These are phyloP conservation scores for Streblospio benedicti DNA, from an alignment of 1,140 invertebrate species.

Conservation along the genomic window DNA sequence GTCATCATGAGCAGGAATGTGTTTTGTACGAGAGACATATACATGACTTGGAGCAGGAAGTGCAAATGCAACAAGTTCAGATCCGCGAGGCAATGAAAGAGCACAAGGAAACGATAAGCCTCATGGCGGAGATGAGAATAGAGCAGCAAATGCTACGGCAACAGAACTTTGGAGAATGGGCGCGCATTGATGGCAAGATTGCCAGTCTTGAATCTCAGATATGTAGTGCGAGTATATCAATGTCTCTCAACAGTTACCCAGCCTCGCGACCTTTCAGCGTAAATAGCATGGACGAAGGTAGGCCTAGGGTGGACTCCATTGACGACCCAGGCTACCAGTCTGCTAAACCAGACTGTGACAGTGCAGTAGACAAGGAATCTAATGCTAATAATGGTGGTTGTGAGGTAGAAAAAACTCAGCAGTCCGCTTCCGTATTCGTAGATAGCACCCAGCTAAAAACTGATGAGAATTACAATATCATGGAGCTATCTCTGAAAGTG, in stretches of 20 bases:
- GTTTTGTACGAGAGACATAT: slow-evolving; percentile 7
- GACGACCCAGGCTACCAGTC: background rate
- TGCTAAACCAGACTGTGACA: background rate
- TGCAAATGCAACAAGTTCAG: background rate
- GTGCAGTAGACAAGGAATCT: background rate
- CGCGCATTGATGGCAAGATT: slow-evolving; percentile 4
- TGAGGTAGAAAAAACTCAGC: background rate
- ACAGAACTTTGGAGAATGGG: slow-evolving; percentile 7
- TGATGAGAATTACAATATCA: too few species aligned
- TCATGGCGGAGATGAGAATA: slow-evolving; percentile 8
- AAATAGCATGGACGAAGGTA: background rate
- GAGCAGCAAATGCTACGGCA: slow-evolving; percentile 6
- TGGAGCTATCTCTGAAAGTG: too few species aligned
- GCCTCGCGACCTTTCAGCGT: too few species aligned
- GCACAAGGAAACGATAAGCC: slow-evolving; percentile 10
- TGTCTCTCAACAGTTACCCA: too few species aligned
- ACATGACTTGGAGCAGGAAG: background rate
- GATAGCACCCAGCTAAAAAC: too few species aligned
- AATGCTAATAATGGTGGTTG: background rate
- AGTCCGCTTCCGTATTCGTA: too few species aligned
- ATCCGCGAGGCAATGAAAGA: slow-evolving; percentile 12
- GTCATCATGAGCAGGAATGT: slow-evolving; percentile 7
- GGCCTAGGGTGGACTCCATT: background rate
- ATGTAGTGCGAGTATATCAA: background rate
- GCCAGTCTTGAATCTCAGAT: slow-evolving; percentile 9